Evolutionary conservation across 2,888 invertebrate species (phyloP), one percentile per base, ranked within the genome.

Genomic region (Andrena marginata): DNA sequence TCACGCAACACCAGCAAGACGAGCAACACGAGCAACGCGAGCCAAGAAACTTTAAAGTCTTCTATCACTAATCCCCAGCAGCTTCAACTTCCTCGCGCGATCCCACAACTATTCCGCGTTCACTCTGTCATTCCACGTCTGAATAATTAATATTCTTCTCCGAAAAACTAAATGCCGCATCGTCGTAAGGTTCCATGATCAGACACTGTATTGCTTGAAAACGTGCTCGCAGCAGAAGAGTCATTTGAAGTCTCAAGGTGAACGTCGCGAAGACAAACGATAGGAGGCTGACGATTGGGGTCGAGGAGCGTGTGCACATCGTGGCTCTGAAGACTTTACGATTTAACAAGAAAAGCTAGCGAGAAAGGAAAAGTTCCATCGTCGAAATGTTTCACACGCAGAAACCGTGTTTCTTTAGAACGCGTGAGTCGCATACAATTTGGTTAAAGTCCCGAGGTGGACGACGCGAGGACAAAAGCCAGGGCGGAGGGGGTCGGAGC

Each of bases 401-500:
- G 31, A 23, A 26, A 31, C 1, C 10, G 6, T 2, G 31, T 3
- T 2, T 16, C 26, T 42, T 8, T 5, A 13, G 16, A 10, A 23
- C 2, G 31, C 51, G 48, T 23, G 23, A 16, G 16, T 16, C 5
- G 8, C 8, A 20, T 13, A n/a, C 31, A 51, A 65, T 79, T 72
- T n/a, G 48, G 23, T 51, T 20, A 10, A 80, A 80, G 56, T 80
- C 16, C 13, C 69, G 81, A 80, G 67, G 73, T 80, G 73, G 13
- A 63, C 23, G 29, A 26, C 26, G 29, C 31, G 16, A 42, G n/a
- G 26, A 62, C 31, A 31, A 33, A 64, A 54, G 13, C 4, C 54
- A 33, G 42, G 31, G 60, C 23, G 69, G 10, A 13, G 10, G 7
- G 48, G 29, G 48, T 16, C 29, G 51, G 68, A 74, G 62, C 63